A percentile compares a stretch with the other conserved stretches of the same genome.
Evolutionary conservation across 35 echinoderm and acorn worm genomes (phyloP).

Genomic region (Patiria miniata): DNA sequence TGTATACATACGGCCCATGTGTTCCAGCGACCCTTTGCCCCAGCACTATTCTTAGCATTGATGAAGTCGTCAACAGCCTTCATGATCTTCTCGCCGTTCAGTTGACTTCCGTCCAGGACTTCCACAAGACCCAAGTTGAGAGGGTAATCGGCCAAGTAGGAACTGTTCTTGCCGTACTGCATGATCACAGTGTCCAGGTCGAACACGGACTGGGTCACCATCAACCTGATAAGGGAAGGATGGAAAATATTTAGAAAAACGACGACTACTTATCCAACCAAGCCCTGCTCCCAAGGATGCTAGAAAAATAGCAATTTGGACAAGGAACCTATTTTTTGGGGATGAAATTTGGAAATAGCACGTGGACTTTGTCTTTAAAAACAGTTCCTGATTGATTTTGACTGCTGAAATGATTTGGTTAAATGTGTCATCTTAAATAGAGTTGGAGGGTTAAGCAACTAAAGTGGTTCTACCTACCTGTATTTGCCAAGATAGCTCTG

Average conservation of each 20-base stretch:
- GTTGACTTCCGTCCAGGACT: constrained; percentile 22
- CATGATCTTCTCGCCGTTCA: constrained; percentile 12
- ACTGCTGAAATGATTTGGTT: not conserved
- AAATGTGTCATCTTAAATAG: not conserved
- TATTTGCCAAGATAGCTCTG: constrained; percentile 74
- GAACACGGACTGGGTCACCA: constrained; percentile 38
- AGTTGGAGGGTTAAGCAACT: no score
- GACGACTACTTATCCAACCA: not conserved
- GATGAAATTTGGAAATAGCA: not conserved
- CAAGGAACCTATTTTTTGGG: no score
- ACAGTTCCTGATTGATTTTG: no score
- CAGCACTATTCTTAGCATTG: constrained; percentile 36
- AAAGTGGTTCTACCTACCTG: constrained; percentile 30
- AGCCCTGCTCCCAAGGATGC: not conserved
- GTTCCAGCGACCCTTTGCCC: constrained; percentile 49
- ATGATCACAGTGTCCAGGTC: not conserved
- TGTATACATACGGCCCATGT: constrained; percentile 59
- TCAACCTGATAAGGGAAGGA: constrained; percentile 23
- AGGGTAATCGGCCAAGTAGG: constrained; percentile 40
- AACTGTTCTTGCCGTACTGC: constrained; percentile 47
- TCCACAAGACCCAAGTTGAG: constrained; percentile 54
- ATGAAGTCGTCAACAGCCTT: constrained; percentile 26
- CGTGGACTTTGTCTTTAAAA: not conserved
- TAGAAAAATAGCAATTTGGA: no score
- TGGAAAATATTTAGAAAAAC: not conserved